Evolutionary conservation across 2,888 invertebrate species (phyloP), one percentile per base, ranked within the genome.

Genomic region (Sclerodermus sp.): DNA sequence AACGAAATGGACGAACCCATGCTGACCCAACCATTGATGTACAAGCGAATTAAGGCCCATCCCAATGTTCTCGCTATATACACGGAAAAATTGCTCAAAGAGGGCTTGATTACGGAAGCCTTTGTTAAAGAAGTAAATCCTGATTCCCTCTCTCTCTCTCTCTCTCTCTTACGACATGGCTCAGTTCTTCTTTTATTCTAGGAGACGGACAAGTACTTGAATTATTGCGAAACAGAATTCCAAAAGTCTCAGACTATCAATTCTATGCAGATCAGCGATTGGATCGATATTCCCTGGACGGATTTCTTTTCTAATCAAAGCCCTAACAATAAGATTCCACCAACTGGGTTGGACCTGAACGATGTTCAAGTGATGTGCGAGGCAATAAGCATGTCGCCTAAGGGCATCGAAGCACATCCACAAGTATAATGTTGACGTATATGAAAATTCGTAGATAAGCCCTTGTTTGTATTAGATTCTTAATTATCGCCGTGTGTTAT

Each of bases 11-110:
- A 96, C 79, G 94, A 96, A 78, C 96, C 96, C 0, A 92, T 90
- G 89, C 91, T 92, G 78, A 96, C 96, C 2, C 95, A 96, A 78
- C 95, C 96, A 0, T 83, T 93, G 58, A 95, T 96, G 94, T 96
- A 96, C 83, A 90, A 91, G 76, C 89, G 88, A 73, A 93, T 96
- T 62, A 83, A 82, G 50, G 80, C 83, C 37, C 66, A 66, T 44
- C 81, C 82, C 16, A 81, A 82, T 73, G 87, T 88, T 45, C 82
- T 93, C 55, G 82, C 86, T 53, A 80, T 88, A 45, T 95, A 94
- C 79, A 84, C 85, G 1, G 84, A 88, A 1, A 85, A 86, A 67
- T 80, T 95, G 45, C 83, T 90, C 57, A 82, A 82, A 1, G 89
- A 90, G 63, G 90, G 90, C 5, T 81, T 87, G 10, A 86, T 89